Base-by-base conservation (phyloP, 1,140 invertebrate species). In the Sinella curviseta region DNA sequence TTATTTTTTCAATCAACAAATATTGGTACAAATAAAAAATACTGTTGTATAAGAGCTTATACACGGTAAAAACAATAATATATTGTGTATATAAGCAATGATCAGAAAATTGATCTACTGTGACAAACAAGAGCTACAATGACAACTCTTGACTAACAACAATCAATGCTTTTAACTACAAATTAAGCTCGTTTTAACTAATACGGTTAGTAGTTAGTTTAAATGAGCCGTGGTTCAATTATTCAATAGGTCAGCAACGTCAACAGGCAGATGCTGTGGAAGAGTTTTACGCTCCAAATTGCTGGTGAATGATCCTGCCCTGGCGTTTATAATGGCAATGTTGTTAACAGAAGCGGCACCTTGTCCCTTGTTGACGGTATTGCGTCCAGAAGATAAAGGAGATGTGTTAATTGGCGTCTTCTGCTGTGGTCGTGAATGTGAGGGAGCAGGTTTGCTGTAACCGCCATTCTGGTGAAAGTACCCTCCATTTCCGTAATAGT, bases 311-410 rank as follows among this genome's bases (percentile, higher is more conserved):
- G 57, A 16, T 70, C 65, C 65, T 14, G 26, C 31, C 8, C 65
- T 30, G 30, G 65, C 65, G 31, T 70, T 24, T 4, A 70, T 70
- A 70, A 70, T 70, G 2, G 65, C 65, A 70, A 70, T 70, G 31
- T 70, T 70, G 30, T 70, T 70, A 31, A 70, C 65, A 31, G 65
- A 24, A 2, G 65, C 65, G 12, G 65, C 65, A 17, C 65, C 65
- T 70, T 70, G 65, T 2, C 65, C 65, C n/a, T 30, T 30, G 31
- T 70, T 30, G n/a, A 70, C 65, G 1, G 2, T 8, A 33, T 70
- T 70, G 12, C 31, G 65, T 12, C 65, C 65, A 31, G 26, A 8
- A 12, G 65, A 24, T 14, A 33, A 8, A 16, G 65, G 65, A 31
- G 65, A 24, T 30, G 65, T n/a, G 8, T 30, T 14, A 70, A 70